Evolutionary conservation across 2,113 vertebrate genomes (phyloP).

Genomic region (Leptocoma aspasia): DNA sequence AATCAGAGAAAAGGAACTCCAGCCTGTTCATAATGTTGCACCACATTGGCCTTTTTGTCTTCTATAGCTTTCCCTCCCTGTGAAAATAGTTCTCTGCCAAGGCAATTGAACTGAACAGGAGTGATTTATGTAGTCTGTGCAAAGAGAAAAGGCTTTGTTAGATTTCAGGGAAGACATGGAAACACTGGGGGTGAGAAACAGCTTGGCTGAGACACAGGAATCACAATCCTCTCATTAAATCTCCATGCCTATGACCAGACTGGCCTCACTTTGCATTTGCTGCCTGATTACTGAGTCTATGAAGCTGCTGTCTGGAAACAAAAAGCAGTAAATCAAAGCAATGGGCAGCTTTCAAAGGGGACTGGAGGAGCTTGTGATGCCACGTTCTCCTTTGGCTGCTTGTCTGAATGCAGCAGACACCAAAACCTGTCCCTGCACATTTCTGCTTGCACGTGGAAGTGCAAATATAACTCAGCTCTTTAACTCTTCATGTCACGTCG

Average conservation of each 20-base stretch:
- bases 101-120: not conserved
- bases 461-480: not conserved
- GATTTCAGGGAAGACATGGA: constrained; percentile 1
- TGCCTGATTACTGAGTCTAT: constrained; percentile 29
- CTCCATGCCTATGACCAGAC: constrained; percentile 13
- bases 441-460: not conserved
- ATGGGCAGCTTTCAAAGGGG: not conserved
- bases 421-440: not conserved
- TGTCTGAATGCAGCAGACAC: not conserved
- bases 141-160: constrained; percentile 45
- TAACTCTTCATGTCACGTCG: not conserved
- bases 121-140: constrained; percentile 48
- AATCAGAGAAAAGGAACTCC: not conserved
- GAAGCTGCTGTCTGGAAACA: constrained; percentile 1
- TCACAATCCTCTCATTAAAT: constrained; percentile 42
- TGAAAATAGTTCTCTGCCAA: constrained; percentile 35
- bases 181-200: constrained; percentile 8
- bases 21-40: not conserved
- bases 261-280: constrained; percentile 5
- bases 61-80: not conserved
- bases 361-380: not conserved
- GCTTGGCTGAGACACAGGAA: constrained; percentile 20
- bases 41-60: not conserved
- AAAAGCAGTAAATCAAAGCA: constrained; percentile 37
- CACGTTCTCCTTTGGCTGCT: not conserved